These are phyloP conservation scores for Acronicta leporina DNA, from an alignment of 2,888 invertebrate genomes.

Conservation along the genomic window DNA sequence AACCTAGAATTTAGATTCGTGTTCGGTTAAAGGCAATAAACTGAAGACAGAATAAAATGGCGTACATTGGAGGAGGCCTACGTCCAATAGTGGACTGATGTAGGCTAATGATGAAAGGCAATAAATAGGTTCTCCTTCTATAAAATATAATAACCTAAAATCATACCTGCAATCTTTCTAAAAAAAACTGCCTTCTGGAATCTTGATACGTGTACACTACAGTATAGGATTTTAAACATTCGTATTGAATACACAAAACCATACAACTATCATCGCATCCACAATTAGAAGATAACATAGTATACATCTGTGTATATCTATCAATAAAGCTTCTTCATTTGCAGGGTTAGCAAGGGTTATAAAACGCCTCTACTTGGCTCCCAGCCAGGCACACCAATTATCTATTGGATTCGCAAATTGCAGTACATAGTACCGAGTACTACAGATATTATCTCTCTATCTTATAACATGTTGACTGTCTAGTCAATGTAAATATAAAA, in stretches of 20 bases:
- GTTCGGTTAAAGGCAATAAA: too few relatives aligned
- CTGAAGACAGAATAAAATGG: too few relatives aligned
- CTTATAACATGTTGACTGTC: not conserved
- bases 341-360: slow-evolving; percentile 27
- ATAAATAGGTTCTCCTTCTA: too few relatives aligned
- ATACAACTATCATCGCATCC: not conserved
- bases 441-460: not conserved
- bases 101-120: too few relatives aligned
- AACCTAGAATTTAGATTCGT: too few relatives aligned
- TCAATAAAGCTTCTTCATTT: slow-evolving; percentile 32
- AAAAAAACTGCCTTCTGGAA: too few relatives aligned
- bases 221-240: too few relatives aligned
- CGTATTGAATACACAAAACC: not conserved
- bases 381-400: slow-evolving; percentile 39
- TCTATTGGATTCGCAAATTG: slow-evolving; percentile 39
- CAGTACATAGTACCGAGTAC: slow-evolving; percentile 27
- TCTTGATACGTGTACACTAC: too few relatives aligned
- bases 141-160: too few relatives aligned
- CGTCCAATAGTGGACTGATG: too few relatives aligned
- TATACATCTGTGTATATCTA: slow-evolving; percentile 8
- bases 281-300: slow-evolving; percentile 3
- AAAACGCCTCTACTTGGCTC: slow-evolving; percentile 43
- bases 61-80: too few relatives aligned
- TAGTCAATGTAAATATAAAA: slow-evolving; percentile 10
- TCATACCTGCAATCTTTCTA: too few relatives aligned